Base-by-base conservation (phyloP, 1,140 invertebrate species). In the Caenorhabditis remanei region DNA sequence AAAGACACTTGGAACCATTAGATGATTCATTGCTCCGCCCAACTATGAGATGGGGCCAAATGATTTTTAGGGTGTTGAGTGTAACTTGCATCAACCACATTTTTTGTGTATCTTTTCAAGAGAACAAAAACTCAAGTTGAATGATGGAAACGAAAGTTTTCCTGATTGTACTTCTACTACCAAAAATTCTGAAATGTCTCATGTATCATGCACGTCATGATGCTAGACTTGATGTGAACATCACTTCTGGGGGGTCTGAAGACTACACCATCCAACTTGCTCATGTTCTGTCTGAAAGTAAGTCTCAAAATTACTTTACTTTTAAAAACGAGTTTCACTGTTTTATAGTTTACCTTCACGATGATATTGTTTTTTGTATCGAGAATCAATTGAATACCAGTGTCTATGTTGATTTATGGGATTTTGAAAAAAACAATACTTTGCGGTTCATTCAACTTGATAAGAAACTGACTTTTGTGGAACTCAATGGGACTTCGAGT, bases 21-120 rank as follows among this genome's bases (percentile, higher is more conserved):
- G 41, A 71, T 71, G 65, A 71, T 71, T 71, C 65, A 71, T n/a
- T 71, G 65, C 65, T 71, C 65, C 65, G 43, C 65, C 65, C 24
- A 43, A n/a, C 16, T 71, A 7, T n/a, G 24, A 65, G 61, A 40
- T 65, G 9, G 21, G 9, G 21, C 32, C 61, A 32, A 63, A 71
- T 21, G 41, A 13, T 43, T n/a, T 71, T 46, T 71, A 9, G 13
- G 65, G 2, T 46, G 3, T 43, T 32, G 40, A 65, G 41, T 71
- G 65, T 71, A 19, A 19, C 24, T 65, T 65, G n/a, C 65, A 46
- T 71, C 19, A 19, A 14, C 41, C 4, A 2, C 8, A 4, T 63
- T 32, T 9, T 21, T 24, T 14, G 8, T 4, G 21, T 32, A 11
- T 40, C 24, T 24, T 63, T 21, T 0, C 16, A 11, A 1, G 61